Evolutionary conservation across 2,113 vertebrate species (phyloP), one percentile per base, ranked within the genome.

Genomic region (pig (Sus scrofa)): DNA sequence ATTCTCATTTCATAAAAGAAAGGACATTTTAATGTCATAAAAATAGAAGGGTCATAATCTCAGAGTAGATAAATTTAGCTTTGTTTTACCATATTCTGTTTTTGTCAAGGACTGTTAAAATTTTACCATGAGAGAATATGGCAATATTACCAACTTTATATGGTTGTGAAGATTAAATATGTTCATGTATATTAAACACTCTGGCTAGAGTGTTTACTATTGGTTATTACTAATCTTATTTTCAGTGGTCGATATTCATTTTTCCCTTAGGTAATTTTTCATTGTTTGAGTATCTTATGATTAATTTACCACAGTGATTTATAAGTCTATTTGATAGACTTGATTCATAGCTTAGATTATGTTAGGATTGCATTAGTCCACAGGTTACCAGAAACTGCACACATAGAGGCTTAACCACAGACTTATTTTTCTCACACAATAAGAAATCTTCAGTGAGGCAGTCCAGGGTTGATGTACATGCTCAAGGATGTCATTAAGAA

Each of bases 31-130:
- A 70, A 30, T 82, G 10, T 85, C 18, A 34, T 62, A 67, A 84
- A 77, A 70, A 88, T 74, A 62, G 44, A 52, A 85, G 65, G 58
- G 22, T 92, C 52, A 60, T 56, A 87, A 30, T 79, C 30, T 83
- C 9, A 71, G 50, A 78, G 70, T 77, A 95, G 62, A 75, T 79
- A 78, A 62, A 50, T 37, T 81, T 58, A 63, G 6, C 65, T 84
- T 68, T 96, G 30, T 65, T 83, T 91, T 60, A 62, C 12, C 20
- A 26, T 86, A 30, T 44, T 96, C 52, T 84, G 10, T 68, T 67
- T 73, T 73, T 63, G 37, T 90, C n/a, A 95, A 93, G n/a, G 79
- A 65, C n/a, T 90, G 60, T 67, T 79, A 67, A 58, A 77, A 37
- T 77, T 67, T 92, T 78, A 82, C 54, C 26, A 10, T 32, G 1